Evolutionary conservation across 2,797 vertebrate genomes (phyloP).

Genomic region (Poeciliopsis presidionis): DNA sequence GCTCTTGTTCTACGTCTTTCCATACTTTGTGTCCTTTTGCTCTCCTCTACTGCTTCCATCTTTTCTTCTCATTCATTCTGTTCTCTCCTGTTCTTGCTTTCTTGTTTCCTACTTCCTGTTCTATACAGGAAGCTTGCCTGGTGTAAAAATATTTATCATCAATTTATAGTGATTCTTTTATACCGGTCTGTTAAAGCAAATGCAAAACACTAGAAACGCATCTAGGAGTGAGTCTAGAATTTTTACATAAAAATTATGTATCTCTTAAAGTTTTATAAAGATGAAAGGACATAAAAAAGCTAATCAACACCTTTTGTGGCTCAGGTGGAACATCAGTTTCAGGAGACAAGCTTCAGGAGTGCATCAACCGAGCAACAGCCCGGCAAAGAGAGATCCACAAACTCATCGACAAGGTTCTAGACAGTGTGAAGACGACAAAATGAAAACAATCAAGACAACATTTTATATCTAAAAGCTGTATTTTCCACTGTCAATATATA

Average conservation of each 20-base stretch:
- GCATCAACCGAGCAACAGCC: conserved; percentile 86
- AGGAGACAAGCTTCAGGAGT: conserved; percentile 92
- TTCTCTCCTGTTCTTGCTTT: background rate
- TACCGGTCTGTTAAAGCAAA: background rate
- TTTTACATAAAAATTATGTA: background rate
- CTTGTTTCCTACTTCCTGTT: background rate
- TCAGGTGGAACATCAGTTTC: conserved; percentile 80
- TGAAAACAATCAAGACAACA: conserved; percentile 65
- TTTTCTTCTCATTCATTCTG: background rate
- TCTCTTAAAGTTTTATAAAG: background rate
- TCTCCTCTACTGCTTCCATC: background rate
- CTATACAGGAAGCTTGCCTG: background rate
- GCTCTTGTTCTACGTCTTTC: background rate
- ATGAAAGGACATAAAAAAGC: background rate
- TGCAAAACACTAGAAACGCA: background rate
- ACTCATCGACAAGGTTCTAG: conserved; percentile 87
- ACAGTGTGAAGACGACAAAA: conserved; percentile 80
- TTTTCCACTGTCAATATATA: conserved; percentile 94
- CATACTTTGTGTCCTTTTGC: background rate
- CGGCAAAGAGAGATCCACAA: conserved; percentile 91
- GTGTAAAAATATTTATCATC: background rate
- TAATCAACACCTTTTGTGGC: background rate
- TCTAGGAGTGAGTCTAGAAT: background rate
- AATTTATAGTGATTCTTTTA: background rate
- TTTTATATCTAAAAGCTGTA: conserved; percentile 91